phyloP scores from a whole-genome alignment of 2,888 invertebrate genomes.

The Cloeon dipterum region DNA sequence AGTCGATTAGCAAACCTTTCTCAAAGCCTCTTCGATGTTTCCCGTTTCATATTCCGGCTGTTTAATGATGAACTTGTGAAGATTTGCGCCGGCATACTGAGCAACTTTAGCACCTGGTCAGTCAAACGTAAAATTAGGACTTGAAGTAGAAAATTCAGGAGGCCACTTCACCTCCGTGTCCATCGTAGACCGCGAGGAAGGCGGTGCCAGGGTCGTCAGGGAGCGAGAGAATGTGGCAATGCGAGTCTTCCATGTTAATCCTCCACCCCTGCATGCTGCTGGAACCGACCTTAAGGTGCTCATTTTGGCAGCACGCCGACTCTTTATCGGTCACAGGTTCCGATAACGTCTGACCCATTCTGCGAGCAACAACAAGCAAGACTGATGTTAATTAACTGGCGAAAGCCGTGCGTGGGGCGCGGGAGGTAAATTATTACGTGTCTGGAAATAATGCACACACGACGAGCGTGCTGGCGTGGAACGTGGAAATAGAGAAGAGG shows the following conservation, averaged over 20 bases:
- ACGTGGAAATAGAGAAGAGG: too few relatives aligned
- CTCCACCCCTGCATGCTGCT: constrained; percentile 99
- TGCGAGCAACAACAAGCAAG: constrained; percentile 5
- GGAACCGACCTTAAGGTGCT: constrained; percentile 59
- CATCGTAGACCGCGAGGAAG: constrained; percentile 94
- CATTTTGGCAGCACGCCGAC: constrained; percentile 56
- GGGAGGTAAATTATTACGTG: too few relatives aligned
- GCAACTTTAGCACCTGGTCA: constrained; percentile 62
- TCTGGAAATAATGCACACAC: too few relatives aligned
- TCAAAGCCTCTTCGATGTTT: constrained; percentile 62
- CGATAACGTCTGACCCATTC: constrained; percentile 92
- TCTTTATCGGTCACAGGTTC: constrained; percentile 87
- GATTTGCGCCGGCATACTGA: constrained; percentile 82
- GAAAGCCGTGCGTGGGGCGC: too few relatives aligned
- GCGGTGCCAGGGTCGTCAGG: constrained; percentile 83
- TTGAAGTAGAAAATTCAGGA: too few relatives aligned
- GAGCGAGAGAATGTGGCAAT: constrained; percentile 80
- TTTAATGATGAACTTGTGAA: constrained; percentile 76
- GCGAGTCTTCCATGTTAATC: constrained; percentile 97
- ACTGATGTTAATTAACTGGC: too few relatives aligned
- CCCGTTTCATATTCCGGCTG: constrained; percentile 65
- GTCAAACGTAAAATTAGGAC: too few relatives aligned
- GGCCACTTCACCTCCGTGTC: constrained; percentile 81
- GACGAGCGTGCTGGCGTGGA: too few relatives aligned
- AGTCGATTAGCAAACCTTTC: constrained; percentile 42